These are phyloP conservation scores for Anastrepha ludens DNA, from an alignment of 1,140 invertebrate species.

Conservation along the genomic window DNA sequence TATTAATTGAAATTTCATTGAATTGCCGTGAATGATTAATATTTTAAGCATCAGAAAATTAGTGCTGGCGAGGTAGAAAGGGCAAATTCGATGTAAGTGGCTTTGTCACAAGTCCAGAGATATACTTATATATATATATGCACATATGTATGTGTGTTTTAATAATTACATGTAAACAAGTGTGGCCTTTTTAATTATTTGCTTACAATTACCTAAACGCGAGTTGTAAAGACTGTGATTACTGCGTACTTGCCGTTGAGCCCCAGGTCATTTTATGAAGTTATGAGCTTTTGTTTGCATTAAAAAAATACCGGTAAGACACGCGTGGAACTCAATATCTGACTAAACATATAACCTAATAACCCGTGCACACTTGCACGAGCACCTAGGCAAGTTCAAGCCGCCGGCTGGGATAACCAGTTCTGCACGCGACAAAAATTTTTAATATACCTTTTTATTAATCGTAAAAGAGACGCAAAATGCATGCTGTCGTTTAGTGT, in stretches of 20 bases:
- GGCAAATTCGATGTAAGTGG: too few relatives aligned
- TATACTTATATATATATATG: too few relatives aligned
- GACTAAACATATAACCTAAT: background rate
- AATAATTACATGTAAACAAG: background rate
- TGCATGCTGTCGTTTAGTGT: too few relatives aligned
- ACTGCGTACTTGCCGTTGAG: background rate
- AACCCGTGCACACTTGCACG: background rate
- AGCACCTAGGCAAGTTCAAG: background rate
- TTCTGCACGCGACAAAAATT: background rate
- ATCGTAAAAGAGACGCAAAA: too few relatives aligned
- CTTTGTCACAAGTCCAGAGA: too few relatives aligned
- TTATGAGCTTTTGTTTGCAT: background rate
- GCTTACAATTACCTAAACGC: background rate
- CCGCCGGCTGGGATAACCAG: background rate
- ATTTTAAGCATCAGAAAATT: too few relatives aligned
- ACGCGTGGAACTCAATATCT: background rate
- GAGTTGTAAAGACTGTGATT: background rate
- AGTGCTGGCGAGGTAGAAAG: too few relatives aligned
- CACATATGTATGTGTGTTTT: too few relatives aligned
- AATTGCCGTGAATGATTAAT: too few relatives aligned
- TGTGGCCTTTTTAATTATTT: background rate
- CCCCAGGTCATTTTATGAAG: background rate
- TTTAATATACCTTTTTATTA: background rate
- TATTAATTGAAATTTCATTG: too few relatives aligned
- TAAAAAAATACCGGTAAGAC: background rate